These are phyloP conservation scores for Momotus momota DNA, from an alignment of 2,797 vertebrate species.

Conservation along the genomic window DNA sequence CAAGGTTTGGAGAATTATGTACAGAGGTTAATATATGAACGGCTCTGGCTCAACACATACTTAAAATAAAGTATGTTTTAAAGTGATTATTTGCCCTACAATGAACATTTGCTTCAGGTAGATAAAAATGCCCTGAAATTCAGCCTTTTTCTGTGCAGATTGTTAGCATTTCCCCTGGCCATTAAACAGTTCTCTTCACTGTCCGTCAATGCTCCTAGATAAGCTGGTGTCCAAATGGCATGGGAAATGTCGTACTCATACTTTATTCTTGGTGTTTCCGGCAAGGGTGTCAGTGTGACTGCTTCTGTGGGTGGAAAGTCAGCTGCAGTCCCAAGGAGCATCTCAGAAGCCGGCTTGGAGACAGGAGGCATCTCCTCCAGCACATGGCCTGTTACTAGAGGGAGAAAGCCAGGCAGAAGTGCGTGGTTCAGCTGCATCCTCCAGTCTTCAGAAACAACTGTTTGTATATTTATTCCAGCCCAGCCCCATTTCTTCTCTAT, in stretches of 20 bases:
- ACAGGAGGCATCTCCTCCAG: not conserved
- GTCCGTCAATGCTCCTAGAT: not conserved
- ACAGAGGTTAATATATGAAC: slow-evolving; percentile 25
- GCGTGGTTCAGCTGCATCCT: not conserved
- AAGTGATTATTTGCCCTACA: slow-evolving; percentile 18
- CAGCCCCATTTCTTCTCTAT: not conserved
- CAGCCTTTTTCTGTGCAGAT: not conserved
- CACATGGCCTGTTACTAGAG: not conserved
- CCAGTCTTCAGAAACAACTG: not conserved
- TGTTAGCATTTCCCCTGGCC: not conserved
- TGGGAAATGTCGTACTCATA: not conserved
- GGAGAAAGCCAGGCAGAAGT: not conserved
- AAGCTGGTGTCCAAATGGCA: not conserved
- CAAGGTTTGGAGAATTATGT: slow-evolving; percentile 4
- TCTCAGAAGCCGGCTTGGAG: not conserved
- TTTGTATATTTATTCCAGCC: not conserved
- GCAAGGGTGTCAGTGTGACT: not conserved
- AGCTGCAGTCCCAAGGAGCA: not conserved
- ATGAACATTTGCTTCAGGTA: not conserved
- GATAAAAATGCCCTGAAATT: not conserved
- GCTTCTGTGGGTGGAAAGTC: not conserved
- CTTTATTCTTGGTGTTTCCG: not conserved
- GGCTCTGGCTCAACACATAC: not conserved
- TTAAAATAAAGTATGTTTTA: slow-evolving; percentile 25
- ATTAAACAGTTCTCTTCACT: not conserved